Percentiles rank a stretch among this genome's conserved stretches.
Evolutionary conservation across 2,797 vertebrate genomes (phyloP).

Genomic region (Lycodopsis pacificus): DNA sequence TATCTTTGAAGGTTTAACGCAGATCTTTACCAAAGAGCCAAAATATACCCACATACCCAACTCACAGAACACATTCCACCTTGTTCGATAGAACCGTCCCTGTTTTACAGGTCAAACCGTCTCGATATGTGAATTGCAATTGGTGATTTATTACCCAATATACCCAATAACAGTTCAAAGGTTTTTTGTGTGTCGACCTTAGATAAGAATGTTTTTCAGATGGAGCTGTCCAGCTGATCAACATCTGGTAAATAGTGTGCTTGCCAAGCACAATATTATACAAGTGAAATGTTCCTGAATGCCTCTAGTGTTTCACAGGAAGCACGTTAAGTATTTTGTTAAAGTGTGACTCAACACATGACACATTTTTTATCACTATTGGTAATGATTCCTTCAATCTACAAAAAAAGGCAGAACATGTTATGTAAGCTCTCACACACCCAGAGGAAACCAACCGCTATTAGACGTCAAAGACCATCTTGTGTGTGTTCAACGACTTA

Average conservation of each 20-base stretch:
- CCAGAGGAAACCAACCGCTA: neutral
- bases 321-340: neutral
- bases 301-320: neutral
- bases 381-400: neutral
- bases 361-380: neutral
- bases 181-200: no score
- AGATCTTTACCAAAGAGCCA: neutral
- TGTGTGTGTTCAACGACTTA: neutral
- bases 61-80: neutral
- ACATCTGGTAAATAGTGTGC: neutral
- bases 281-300: neutral
- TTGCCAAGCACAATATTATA: neutral
- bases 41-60: neutral
- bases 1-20: neutral
- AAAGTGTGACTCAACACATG: neutral
- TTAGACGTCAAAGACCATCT: neutral
- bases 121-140: fast-evolving
- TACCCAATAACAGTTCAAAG: neutral
- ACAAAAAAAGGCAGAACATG: neutral
- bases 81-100: neutral
- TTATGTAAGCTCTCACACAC: neutral
- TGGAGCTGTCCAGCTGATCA: neutral
- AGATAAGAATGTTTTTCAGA: no score
- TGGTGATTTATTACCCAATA: neutral
- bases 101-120: neutral